These are phyloP conservation scores for Achroia grisella DNA, from an alignment of 1,140 invertebrate species.

Conservation along the genomic window DNA sequence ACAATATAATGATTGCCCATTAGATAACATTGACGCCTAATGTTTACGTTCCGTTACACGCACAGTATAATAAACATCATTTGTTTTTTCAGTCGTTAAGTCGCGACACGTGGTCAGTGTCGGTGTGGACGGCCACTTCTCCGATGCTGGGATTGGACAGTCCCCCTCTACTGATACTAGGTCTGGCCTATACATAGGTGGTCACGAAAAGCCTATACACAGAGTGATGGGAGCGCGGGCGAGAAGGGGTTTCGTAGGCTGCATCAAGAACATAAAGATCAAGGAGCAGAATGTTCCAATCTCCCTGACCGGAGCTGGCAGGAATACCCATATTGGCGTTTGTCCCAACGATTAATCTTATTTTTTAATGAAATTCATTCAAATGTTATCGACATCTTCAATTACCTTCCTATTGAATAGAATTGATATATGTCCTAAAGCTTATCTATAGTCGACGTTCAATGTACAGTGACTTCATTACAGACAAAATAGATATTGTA, in stretches of 20 bases:
- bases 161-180: constrained; percentile 84
- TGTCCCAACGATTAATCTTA: constrained; percentile 80
- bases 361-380: not conserved
- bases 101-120: constrained; percentile 88
- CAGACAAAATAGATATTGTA: no score
- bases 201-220: constrained; percentile 76
- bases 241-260: constrained; percentile 85
- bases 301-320: constrained; percentile 75
- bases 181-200: constrained; percentile 92
- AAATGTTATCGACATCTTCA: no score
- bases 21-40: no score
- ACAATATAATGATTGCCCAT: no score
- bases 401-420: no score
- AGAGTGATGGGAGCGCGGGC: constrained; percentile 76
- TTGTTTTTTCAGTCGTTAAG: constrained; percentile 81
- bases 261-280: constrained; percentile 84
- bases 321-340: constrained; percentile 80
- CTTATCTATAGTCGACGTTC: no score
- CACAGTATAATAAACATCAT: no score
- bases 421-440: no score
- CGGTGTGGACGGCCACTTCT: constrained; percentile 84
- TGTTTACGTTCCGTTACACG: no score
- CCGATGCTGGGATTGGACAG: constrained; percentile 79
- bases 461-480: no score
- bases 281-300: constrained; percentile 76